Base-by-base conservation (phyloP, 1,140 invertebrate species). In the Drosophila santomea region DNA sequence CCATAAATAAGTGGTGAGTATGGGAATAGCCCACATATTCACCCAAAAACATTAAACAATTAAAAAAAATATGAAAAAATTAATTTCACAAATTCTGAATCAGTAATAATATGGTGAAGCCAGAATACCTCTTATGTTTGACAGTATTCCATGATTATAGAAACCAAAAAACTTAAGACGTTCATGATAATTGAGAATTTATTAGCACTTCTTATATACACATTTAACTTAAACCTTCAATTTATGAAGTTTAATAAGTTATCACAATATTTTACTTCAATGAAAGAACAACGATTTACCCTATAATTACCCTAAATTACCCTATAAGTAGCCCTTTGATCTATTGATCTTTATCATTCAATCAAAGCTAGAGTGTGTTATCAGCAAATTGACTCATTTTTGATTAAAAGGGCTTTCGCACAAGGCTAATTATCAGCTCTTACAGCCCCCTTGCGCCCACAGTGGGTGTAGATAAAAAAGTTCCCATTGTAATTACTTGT, bases 391-490 rank as follows among this genome's bases (percentile, higher is more conserved):
- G 25, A 15, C 38, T 35, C 14, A 60, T 45, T 32, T 56, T 56
- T 57, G 25, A 68, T 48, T 71, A 47, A 15, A 68, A 15, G 32
- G 32, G 25, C 32, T 56, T 47, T 20, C 39, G 39, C 36, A 69
- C 50, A 69, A 69, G 63, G 63, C 68, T 71, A 48, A 71, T 69
- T 71, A 68, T 71, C 43, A 68, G 50, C 43, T 35, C 51, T 68
- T 35, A 60, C 36, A 57, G 67, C 25, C 39, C 56, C 0, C 4
- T 32, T 28, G 45, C 28, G 28, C 44, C 52, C 64, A 48, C 44
- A 58, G 68, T 58, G 43, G n/a, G 36, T 50, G 28, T 23, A 71
- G 57, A 58, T 54, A 80, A 80, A 76, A 63, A 36, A 45, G 50
- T 35, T 60, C 43, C 17, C 57, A 80, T 80, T 75, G 44, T 69